These are phyloP conservation scores for Osmerus eperlanus DNA, from an alignment of 2,113 vertebrate genomes.

Conservation along the genomic window DNA sequence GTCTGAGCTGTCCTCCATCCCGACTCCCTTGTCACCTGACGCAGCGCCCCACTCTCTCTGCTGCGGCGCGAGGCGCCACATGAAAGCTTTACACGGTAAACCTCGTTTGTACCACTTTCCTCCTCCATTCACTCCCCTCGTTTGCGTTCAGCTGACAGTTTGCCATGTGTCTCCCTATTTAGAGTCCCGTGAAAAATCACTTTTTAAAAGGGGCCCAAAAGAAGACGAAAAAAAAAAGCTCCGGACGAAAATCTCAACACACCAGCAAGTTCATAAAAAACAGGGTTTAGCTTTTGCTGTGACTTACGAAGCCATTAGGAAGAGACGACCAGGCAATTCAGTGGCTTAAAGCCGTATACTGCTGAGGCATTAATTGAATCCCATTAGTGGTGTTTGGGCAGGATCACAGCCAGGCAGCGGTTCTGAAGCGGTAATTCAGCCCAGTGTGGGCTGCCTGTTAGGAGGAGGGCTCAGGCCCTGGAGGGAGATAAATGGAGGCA, in stretches of 20 bases:
- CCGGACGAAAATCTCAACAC: neutral
- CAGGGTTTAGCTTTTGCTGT: neutral
- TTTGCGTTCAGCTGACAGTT: neutral
- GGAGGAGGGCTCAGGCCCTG: slow-evolving; percentile 30
- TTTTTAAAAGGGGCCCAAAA: neutral
- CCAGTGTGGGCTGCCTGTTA: slow-evolving; percentile 24
- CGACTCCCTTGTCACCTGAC: neutral
- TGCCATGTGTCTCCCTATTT: neutral
- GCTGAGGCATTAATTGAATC: slow-evolving; percentile 33
- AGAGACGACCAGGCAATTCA: slow-evolving; percentile 12
- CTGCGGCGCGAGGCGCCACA: neutral
- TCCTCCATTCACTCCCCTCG: neutral
- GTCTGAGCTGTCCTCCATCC: slow-evolving; percentile 1
- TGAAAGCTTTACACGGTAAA: neutral
- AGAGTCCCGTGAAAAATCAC: neutral
- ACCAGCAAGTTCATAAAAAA: neutral
- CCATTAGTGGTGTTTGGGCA: slow-evolving; percentile 27
- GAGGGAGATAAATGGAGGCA: slow-evolving; percentile 47
- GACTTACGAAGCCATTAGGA: neutral
- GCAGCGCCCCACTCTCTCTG: neutral
- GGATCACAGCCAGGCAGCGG: slow-evolving; percentile 31
- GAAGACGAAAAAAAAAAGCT: neutral
- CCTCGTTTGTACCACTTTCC: neutral
- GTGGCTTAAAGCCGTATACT: slow-evolving; percentile 9
- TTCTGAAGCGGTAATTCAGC: slow-evolving; percentile 30